Evolutionary conservation across 2,888 invertebrate species (phyloP).

Genomic region (Teleogryllus oceanicus): DNA sequence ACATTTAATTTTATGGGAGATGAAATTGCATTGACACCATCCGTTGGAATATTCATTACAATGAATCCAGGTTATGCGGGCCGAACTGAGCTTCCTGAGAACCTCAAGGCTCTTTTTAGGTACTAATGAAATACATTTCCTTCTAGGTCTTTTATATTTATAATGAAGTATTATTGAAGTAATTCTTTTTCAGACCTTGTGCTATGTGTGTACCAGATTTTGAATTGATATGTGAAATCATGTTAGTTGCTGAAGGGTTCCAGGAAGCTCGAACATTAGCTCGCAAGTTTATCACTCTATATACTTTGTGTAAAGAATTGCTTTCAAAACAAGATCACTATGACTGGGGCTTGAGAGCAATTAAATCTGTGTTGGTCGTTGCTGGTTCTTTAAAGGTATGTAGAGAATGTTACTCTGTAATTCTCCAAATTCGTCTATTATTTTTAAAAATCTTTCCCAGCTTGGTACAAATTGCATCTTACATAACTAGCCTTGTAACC

Average conservation of each 20-base stretch:
- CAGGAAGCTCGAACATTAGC: constrained; percentile 90
- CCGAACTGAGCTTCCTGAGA: constrained; percentile 80
- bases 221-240: constrained; percentile 95
- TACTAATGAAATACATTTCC: constrained; percentile 37
- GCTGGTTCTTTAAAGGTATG: constrained; percentile 89
- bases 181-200: constrained; percentile 69
- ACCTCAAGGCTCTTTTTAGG: constrained; percentile 56
- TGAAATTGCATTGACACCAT: constrained; percentile 74
- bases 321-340: constrained; percentile 96
- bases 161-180: not conserved
- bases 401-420: not conserved
- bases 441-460: not conserved
- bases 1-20: constrained; percentile 94
- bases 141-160: not conserved
- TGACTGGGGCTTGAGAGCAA: constrained; percentile 94
- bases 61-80: constrained; percentile 99
- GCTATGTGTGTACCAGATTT: constrained; percentile 99
- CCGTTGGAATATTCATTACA: constrained; percentile 93
- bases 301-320: constrained; percentile 89
- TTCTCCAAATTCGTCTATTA: no score
- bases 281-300: constrained; percentile 91
- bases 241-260: constrained; percentile 97
- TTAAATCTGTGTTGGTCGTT: constrained; percentile 93
- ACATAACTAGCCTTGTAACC: not conserved
- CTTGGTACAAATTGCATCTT: not conserved